Evolutionary conservation across 1,140 invertebrate species (phyloP).

Genomic region (Patella vulgata): DNA sequence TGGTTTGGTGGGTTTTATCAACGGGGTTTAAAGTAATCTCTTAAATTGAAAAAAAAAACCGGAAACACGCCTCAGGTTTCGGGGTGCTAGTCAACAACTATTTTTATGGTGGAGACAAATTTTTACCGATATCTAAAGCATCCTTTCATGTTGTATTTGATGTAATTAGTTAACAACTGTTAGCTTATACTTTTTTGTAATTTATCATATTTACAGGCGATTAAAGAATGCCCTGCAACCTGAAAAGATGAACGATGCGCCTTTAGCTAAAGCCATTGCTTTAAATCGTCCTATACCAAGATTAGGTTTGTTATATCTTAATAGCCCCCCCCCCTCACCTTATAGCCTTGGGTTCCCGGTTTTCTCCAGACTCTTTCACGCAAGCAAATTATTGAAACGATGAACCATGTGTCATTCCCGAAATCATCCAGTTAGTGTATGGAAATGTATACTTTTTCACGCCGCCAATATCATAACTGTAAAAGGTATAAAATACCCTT

Average conservation of each 20-base stretch:
- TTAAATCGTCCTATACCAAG: constrained; percentile 8
- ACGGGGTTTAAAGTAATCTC: background rate
- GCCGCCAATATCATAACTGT: too few relatives aligned
- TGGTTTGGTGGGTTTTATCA: too few relatives aligned
- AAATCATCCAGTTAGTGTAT: too few relatives aligned
- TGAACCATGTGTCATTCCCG: too few relatives aligned
- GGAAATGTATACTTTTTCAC: too few relatives aligned
- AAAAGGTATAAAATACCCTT: too few relatives aligned
- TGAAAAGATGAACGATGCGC: background rate
- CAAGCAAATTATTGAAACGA: too few relatives aligned
- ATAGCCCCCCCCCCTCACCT: too few relatives aligned
- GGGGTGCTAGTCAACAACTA: background rate
- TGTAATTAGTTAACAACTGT: background rate
- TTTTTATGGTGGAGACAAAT: background rate
- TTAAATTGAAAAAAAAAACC: too few relatives aligned
- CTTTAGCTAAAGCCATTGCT: constrained; percentile 16
- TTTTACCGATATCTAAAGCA: background rate
- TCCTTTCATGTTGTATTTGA: too few relatives aligned
- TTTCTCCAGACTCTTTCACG: too few relatives aligned
- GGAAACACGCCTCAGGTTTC: too few relatives aligned
- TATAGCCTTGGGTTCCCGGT: constrained; percentile 6
- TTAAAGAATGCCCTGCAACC: constrained; percentile 15
- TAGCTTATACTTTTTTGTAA: background rate
- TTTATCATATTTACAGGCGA: constrained; percentile 10
- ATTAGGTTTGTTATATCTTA: background rate